Percentiles rank a stretch among this genome's conserved stretches.
These are phyloP conservation scores for Chionoecetes opilio DNA, from an alignment of 1,140 invertebrate species.

Conservation along the genomic window DNA sequence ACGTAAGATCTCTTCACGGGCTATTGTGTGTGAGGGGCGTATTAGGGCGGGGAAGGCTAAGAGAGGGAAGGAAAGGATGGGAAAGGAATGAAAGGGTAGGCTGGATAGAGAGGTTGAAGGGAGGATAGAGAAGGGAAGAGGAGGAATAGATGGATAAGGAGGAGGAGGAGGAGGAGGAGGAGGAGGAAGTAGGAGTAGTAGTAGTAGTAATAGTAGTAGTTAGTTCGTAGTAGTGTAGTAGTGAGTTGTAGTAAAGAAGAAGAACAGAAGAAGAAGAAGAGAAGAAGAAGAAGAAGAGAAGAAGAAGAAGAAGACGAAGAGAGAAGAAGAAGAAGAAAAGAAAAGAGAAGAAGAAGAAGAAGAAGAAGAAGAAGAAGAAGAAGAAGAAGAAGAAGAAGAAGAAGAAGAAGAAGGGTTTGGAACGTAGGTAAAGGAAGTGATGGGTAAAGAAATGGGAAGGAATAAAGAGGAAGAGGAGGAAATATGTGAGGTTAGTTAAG, in stretches of 20 bases:
- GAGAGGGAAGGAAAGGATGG: not conserved
- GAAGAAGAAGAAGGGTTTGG: too few species aligned
- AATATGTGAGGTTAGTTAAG: not conserved
- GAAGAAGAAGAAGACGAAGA: too few species aligned
- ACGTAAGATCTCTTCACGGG: not conserved
- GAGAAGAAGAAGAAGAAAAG: too few species aligned
- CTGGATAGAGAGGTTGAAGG: not conserved
- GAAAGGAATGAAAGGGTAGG: not conserved
- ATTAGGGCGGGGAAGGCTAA: not conserved
- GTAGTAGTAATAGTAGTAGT: not conserved
- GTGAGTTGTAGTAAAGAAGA: too few species aligned
- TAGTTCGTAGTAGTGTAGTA: too few species aligned
- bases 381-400: too few species aligned
- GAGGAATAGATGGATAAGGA: not conserved
- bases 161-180: not conserved
- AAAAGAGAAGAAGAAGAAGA: too few species aligned
- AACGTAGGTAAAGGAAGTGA: not conserved
- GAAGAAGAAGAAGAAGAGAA: too few species aligned
- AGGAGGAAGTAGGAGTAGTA: not conserved
- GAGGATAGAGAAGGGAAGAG: not conserved
- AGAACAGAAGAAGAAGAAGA: too few species aligned
- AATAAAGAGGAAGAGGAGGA: not conserved
- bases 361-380: too few species aligned
- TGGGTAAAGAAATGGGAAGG: not conserved
- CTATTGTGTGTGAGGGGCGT: not conserved